These are phyloP conservation scores for Philantomba maxwellii DNA, from an alignment of 2,113 vertebrate species.

Conservation along the genomic window DNA sequence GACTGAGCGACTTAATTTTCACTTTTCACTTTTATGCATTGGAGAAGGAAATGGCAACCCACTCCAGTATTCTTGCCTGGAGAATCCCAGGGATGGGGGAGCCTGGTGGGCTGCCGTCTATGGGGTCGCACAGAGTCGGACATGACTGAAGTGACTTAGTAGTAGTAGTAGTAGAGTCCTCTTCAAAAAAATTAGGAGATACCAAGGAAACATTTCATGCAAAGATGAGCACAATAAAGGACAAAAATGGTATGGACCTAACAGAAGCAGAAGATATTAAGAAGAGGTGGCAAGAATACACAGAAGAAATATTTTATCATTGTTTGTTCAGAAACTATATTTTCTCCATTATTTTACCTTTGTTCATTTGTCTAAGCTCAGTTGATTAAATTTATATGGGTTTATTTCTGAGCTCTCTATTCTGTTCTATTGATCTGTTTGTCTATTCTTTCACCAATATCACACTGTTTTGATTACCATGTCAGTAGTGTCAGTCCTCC, in stretches of 20 bases:
- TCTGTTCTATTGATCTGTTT: neutral
- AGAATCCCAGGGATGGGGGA: too few species aligned
- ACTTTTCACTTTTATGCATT: too few species aligned
- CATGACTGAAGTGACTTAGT: fast-evolving
- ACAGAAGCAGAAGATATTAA: neutral
- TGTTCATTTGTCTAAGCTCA: neutral
- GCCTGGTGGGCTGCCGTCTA: too few species aligned
- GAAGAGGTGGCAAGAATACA: neutral
- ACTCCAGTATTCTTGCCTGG: too few species aligned
- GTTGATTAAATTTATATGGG: neutral
- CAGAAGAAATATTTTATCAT: neutral
- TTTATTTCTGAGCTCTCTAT: neutral
- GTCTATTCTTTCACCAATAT: neutral
- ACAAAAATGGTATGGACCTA: neutral
- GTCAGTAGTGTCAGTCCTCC: neutral
- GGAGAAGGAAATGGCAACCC: too few species aligned
- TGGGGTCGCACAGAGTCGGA: fast-evolving
- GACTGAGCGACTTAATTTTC: too few species aligned
- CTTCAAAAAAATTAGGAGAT: neutral
- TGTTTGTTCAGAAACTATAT: neutral
- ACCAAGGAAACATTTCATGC: neutral
- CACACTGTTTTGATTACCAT: neutral
- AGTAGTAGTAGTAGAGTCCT: too few species aligned
- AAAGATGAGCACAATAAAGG: neutral
- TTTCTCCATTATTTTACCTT: neutral